These are phyloP conservation scores for Congeria kusceri DNA, from an alignment of 2,888 invertebrate species.

Conservation along the genomic window DNA sequence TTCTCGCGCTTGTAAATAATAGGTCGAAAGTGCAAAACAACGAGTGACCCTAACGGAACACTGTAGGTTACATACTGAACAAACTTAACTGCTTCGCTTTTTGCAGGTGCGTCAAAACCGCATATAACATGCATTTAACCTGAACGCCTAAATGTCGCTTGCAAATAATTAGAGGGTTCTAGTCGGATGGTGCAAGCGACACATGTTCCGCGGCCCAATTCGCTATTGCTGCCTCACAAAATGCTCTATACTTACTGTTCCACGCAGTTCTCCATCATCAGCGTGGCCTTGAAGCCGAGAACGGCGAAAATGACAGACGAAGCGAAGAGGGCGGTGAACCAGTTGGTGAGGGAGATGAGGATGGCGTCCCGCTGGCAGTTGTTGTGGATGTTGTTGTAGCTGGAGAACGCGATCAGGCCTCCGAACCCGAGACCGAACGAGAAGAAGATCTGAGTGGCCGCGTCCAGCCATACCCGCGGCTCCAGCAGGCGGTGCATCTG, in stretches of 20 bases:
- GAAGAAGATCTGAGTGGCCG: constrained; percentile 98
- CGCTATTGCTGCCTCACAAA: too few relatives aligned
- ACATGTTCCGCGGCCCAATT: too few relatives aligned
- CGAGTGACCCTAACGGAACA: too few relatives aligned
- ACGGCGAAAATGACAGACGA: constrained; percentile 98
- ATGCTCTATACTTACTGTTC: constrained; percentile 16
- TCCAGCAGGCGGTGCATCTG: constrained; percentile 93
- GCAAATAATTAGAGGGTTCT: too few relatives aligned
- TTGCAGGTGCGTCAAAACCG: too few relatives aligned
- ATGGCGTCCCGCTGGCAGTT: constrained; percentile 97
- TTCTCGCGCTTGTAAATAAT: too few relatives aligned
- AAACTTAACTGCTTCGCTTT: too few relatives aligned
- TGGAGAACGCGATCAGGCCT: constrained; percentile 97
- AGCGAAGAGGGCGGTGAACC: constrained; percentile 96
- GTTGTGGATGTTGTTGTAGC: constrained; percentile 97
- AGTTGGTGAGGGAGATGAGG: constrained; percentile 96
- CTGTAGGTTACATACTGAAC: too few relatives aligned
- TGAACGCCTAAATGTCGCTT: too few relatives aligned
- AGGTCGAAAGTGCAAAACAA: too few relatives aligned
- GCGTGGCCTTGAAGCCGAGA: constrained; percentile 96
- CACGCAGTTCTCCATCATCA: constrained; percentile 77
- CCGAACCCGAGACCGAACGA: constrained; percentile 98
- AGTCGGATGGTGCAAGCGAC: too few relatives aligned
- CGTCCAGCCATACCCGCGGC: constrained; percentile 97
- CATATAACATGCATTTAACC: too few relatives aligned